Evolutionary conservation across 2,888 invertebrate species (phyloP), one percentile per base, ranked within the genome.

Genomic region (Oasisia sp.): DNA sequence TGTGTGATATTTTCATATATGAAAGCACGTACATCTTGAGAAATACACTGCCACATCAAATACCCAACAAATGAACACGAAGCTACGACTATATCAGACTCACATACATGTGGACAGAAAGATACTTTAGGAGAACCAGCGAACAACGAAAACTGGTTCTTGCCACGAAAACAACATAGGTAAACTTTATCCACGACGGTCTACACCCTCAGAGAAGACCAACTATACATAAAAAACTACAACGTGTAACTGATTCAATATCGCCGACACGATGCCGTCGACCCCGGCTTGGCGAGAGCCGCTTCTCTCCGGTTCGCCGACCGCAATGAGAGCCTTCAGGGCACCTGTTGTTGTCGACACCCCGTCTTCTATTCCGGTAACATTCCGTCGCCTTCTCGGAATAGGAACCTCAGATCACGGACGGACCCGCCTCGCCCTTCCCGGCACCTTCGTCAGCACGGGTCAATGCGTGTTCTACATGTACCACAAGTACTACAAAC

Each of bases 371-470:
- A 74, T 74, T 74, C 74, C 74, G 74, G 74, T 19, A 27, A 74
- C 74, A 74, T 74, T 74, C 74, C 74, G n/a, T 74, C 74, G 74
- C 74, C 74, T 74, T 74, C 74, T 74, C 74, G 74, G 74, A 74
- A 74, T 74, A 74, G 74, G 74, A 74, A 74, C 74, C 2, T 19
- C n/a, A 74, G 74, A 27, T 74, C 74, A 7, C 74, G 74, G 74
- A 74, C 74, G 27, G 74, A 19, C 74, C 27, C 74, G 74, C 38
- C 38, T 38, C 38, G 38, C 38, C 38, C 38, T 38, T 38, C 4
- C 27, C 74, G 27, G 5, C 19, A 27, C 74, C 74, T 74, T 74
- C 74, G 74, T 3, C 27, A 74, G n/a, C n/a, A 14, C 74, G n/a
- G 74, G 74, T 74, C 74, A 74, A 19, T 74, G 27, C 74, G 27